phyloP scores from a whole-genome alignment of 2,113 vertebrate species.

The Rostratula benghalensis region DNA sequence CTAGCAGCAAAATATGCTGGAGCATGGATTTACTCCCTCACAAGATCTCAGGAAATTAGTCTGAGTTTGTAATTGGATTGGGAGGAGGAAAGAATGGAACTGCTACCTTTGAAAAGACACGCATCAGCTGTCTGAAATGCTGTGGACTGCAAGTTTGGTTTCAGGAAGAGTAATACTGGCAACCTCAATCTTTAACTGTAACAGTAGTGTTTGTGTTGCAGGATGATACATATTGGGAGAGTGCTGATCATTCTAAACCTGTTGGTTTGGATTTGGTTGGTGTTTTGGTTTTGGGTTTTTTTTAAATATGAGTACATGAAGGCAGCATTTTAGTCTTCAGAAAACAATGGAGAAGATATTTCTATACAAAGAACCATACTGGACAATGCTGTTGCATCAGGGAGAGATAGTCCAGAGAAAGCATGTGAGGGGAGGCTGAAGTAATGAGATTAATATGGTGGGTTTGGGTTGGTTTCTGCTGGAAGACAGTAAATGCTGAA shows the following conservation, averaged over 20 bases:
- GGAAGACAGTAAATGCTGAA: neutral
- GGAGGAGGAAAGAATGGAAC: neutral
- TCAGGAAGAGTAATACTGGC: neutral
- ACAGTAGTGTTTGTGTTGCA: neutral
- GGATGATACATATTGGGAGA: neutral
- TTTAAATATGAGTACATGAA: neutral
- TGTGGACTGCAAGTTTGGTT: neutral
- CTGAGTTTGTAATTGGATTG: conserved; percentile 45
- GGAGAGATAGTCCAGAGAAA: neutral
- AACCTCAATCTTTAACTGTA: neutral
- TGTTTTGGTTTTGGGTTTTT: neutral
- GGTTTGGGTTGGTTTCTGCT: neutral
- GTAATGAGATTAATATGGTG: neutral
- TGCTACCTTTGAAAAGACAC: neutral
- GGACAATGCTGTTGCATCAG: neutral
- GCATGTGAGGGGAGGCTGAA: neutral
- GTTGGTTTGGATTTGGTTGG: neutral
- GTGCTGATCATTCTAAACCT: neutral
- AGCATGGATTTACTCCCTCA: neutral
- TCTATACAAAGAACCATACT: neutral
- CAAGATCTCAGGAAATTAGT: conserved; percentile 28
- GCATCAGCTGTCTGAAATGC: neutral
- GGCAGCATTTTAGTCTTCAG: neutral
- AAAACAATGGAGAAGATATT: neutral
- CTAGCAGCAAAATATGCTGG: neutral